Evolutionary conservation across 1,140 invertebrate genomes (phyloP).

Genomic region (Mizuhopecten yessoensis): DNA sequence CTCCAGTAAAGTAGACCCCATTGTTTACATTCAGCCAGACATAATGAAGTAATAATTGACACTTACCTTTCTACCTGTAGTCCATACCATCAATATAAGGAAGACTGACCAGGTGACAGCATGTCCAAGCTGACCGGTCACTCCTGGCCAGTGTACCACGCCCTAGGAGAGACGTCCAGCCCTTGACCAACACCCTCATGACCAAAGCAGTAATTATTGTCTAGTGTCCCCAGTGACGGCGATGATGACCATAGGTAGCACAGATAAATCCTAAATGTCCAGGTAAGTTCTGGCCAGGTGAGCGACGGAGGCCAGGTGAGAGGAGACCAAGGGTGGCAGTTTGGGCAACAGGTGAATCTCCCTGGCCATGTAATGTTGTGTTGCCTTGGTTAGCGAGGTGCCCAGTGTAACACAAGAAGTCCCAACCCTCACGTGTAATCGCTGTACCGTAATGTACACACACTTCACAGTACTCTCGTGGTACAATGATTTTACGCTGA

Average conservation of each 20-base stretch:
- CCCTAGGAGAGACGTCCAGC: slow-evolving; percentile 15
- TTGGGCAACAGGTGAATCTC: not conserved
- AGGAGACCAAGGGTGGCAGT: no score
- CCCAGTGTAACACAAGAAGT: not conserved
- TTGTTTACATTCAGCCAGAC: not conserved
- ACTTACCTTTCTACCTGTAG: slow-evolving; percentile 25
- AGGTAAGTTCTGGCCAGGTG: not conserved
- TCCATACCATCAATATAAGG: not conserved
- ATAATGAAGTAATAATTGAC: not conserved
- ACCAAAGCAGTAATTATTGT: slow-evolving; percentile 39
- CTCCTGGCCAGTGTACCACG: slow-evolving; percentile 16
- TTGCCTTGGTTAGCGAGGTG: not conserved
- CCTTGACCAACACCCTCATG: slow-evolving; percentile 26
- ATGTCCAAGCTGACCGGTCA: not conserved
- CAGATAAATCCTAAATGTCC: slow-evolving; percentile 17
- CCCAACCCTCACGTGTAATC: not conserved
- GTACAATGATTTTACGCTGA: not conserved
- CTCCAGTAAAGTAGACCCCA: not conserved
- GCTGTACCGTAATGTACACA: slow-evolving; percentile 6
- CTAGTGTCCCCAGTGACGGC: not conserved
- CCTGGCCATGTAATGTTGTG: not conserved
- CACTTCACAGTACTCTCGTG: not conserved
- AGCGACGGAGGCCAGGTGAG: not conserved
- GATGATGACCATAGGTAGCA: not conserved
- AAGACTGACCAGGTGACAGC: not conserved